A percentile compares a stretch with the other conserved stretches of the same genome.
Evolutionary conservation across 2,888 invertebrate species (phyloP).

Genomic region (Galerucella nymphaeae): DNA sequence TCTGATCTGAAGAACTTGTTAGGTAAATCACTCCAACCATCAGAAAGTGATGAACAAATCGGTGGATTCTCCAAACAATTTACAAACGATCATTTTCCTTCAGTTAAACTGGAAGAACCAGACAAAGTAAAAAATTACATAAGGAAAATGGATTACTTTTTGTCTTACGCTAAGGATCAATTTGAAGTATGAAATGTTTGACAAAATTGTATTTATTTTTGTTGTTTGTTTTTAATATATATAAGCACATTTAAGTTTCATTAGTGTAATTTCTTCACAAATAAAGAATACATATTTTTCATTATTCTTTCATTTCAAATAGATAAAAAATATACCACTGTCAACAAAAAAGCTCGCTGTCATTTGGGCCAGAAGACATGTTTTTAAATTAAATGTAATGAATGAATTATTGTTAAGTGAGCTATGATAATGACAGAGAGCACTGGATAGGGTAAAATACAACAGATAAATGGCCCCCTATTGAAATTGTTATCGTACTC

Average conservation of each 20-base stretch:
- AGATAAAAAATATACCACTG: too few species aligned
- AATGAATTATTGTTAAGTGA: too few species aligned
- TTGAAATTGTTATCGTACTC: too few species aligned
- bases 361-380: too few species aligned
- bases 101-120: conserved; percentile 67
- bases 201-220: conserved; percentile 13
- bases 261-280: not conserved
- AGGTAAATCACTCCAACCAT: conserved; percentile 58
- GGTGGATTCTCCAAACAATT: conserved; percentile 69
- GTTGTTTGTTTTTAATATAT: conserved; percentile 11
- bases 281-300: not conserved
- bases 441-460: too few species aligned
- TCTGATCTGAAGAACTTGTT: conserved; percentile 74
- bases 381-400: too few species aligned
- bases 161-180: conserved; percentile 71
- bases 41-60: conserved; percentile 54
- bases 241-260: not conserved
- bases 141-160: conserved; percentile 79
- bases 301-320: not conserved
- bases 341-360: too few species aligned
- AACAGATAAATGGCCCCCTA: too few species aligned
- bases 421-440: too few species aligned
- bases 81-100: conserved; percentile 67
- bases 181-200: conserved; percentile 23
- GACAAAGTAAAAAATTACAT: conserved; percentile 69